These are phyloP conservation scores for Synaphobranchus kaupii DNA, from an alignment of 2,797 vertebrate genomes.

Conservation along the genomic window DNA sequence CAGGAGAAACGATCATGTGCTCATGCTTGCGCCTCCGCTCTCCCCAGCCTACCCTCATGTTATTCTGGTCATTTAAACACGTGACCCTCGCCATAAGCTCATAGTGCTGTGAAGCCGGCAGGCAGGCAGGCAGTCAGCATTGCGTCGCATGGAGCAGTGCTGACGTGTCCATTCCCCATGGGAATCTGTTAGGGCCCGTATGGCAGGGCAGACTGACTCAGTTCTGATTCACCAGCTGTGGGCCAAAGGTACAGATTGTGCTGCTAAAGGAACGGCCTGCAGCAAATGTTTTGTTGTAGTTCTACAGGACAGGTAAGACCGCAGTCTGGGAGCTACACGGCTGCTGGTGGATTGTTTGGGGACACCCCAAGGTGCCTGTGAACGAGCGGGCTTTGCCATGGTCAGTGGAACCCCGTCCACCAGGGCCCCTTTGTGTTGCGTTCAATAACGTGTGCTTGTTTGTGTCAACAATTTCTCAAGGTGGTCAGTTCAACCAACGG, in stretches of 20 bases:
- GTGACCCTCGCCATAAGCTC: background rate
- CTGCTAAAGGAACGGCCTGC: background rate
- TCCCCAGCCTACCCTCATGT: conserved; percentile 7
- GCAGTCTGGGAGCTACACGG: background rate
- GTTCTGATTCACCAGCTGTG: background rate
- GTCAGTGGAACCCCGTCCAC: background rate
- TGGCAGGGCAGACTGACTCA: background rate
- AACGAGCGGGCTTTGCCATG: background rate
- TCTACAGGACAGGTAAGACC: background rate
- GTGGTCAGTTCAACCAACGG: conserved; percentile 98
- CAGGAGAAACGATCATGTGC: background rate
- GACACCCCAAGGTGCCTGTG: background rate
- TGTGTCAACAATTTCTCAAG: conserved; percentile 65
- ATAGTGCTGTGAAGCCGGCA: background rate
- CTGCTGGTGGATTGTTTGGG: background rate
- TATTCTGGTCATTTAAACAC: background rate
- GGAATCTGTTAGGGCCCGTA: background rate
- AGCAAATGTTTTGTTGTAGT: background rate
- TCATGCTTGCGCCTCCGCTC: conserved; percentile 5
- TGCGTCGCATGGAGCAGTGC: background rate
- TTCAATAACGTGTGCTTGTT: background rate
- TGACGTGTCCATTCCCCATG: background rate
- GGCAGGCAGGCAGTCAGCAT: background rate
- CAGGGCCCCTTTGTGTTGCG: background rate
- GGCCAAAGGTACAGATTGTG: background rate